Base-by-base conservation (phyloP, 2,797 vertebrate species). In the Alca torda region DNA sequence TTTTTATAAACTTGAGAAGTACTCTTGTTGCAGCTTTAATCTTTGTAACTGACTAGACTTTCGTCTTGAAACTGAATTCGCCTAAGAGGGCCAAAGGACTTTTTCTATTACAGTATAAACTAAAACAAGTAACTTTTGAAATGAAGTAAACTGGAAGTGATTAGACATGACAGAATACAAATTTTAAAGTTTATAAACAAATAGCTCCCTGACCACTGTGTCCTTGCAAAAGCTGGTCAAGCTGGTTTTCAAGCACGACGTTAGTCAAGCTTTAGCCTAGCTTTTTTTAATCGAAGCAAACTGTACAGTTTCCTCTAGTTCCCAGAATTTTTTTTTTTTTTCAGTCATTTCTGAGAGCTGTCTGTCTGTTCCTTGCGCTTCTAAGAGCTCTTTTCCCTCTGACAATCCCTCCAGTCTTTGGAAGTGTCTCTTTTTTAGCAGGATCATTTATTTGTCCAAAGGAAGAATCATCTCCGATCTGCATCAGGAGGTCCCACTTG, bases 281-380 rank as follows among this genome's bases (percentile, higher is more conserved):
- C 0, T 57, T 77, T 72, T 72, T 54, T 60, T 1, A 48, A 17
- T 15, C 78, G 28, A 13, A 16, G 4, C 8, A 33, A 82, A 35
- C 11, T 18, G 0, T 39, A 5, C 6, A 15, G 14, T 57, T 82
- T 89, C 20, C 8, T 72, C 20, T 41, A 20, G 9, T 63, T 91
- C 13, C 26, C 7, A 30, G 10, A 57, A 64, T 1, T 2, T 2
- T 0, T 18, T 41, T 61, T 18, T 41, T 57, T 61, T 59, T 0
- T 21, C 24, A 15, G 12, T 72, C 5, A 35, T 39, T 64, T 68
- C 23, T 28, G 18, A 89, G 28, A 24, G 8, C 24, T 37, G 10
- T 1, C 23, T 76, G 11, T 53, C n/a, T 68, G 28, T 60, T 59
- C 8, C 37, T 82, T 68, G 15, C 9, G 57, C 19, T 84, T 82